These are phyloP conservation scores for Chloroclystis v-ata DNA, from an alignment of 2,888 invertebrate genomes.

Conservation along the genomic window DNA sequence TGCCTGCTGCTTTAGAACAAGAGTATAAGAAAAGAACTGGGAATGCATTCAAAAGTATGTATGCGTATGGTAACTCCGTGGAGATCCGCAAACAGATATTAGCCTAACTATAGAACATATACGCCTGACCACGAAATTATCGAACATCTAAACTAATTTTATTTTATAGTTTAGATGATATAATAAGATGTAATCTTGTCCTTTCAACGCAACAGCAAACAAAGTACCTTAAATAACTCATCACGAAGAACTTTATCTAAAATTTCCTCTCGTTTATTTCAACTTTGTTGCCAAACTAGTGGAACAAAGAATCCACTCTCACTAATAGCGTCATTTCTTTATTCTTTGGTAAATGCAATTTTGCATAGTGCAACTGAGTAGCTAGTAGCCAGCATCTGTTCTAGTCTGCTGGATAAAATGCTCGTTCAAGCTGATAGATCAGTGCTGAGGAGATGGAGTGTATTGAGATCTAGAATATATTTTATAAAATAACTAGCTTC, in stretches of 20 bases:
- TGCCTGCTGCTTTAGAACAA: constrained; percentile 50
- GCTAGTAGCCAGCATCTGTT: constrained; percentile 12
- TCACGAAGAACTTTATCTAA: not conserved
- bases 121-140: too few species aligned
- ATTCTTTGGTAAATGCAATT: constrained; percentile 11
- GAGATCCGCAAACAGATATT: too few species aligned
- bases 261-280: not conserved
- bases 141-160: too few species aligned
- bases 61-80: too few species aligned
- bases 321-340: constrained; percentile 12
- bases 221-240: not conserved
- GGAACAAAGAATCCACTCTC: constrained; percentile 7
- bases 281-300: not conserved
- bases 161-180: too few species aligned
- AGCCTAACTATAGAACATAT: too few species aligned
- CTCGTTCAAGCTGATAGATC: constrained; percentile 26
- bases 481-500: not conserved
- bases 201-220: too few species aligned
- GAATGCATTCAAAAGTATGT: constrained; percentile 64
- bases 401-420: constrained; percentile 20
- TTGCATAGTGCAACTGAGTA: constrained; percentile 16
- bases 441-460: constrained; percentile 19
- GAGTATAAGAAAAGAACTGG: constrained; percentile 64
- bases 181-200: too few species aligned
- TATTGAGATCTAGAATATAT: not conserved